Conservation (phyloP, 2,797 vertebrate species). For the Hippocampus kuda region DNA sequence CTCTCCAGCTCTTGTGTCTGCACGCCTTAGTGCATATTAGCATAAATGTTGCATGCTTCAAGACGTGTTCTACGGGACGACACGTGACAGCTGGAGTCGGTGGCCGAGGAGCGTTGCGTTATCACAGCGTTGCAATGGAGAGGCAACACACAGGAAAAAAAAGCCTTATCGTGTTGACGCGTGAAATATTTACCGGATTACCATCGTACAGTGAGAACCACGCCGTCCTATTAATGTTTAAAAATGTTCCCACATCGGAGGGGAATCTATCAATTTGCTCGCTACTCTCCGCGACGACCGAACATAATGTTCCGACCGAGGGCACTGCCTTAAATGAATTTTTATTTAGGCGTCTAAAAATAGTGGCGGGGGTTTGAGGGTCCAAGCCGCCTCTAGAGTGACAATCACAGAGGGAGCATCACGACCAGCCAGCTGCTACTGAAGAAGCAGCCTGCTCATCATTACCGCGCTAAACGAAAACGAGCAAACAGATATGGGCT, state of each 20-base stretch:
- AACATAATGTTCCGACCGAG: constrained; percentile 56
- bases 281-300: constrained; percentile 31
- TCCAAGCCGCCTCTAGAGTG: constrained; percentile 51
- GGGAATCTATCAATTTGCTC: constrained; percentile 41
- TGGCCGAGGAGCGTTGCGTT: constrained; percentile 31
- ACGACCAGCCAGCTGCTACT: constrained; percentile 46
- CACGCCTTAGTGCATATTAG: constrained; percentile 23
- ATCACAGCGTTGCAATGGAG: constrained; percentile 45
- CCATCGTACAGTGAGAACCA: constrained; percentile 47
- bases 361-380: constrained; percentile 48
- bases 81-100: constrained; percentile 43
- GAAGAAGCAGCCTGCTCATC: constrained; percentile 17
- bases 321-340: constrained; percentile 54
- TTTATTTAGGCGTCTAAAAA: constrained; percentile 66
- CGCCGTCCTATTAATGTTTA: constrained; percentile 44
- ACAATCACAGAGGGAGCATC: constrained; percentile 52
- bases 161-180: constrained; percentile 43
- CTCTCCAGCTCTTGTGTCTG: constrained; percentile 11
- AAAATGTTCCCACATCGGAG: constrained; percentile 21
- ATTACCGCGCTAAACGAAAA: constrained; percentile 5
- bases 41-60: constrained; percentile 53
- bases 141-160: constrained; percentile 30
- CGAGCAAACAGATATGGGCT: background rate
- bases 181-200: constrained; percentile 58
- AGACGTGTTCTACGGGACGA: constrained; percentile 45